Evolutionary conservation across 2,797 vertebrate genomes (phyloP).

Genomic region (Enteromius radiatus): DNA sequence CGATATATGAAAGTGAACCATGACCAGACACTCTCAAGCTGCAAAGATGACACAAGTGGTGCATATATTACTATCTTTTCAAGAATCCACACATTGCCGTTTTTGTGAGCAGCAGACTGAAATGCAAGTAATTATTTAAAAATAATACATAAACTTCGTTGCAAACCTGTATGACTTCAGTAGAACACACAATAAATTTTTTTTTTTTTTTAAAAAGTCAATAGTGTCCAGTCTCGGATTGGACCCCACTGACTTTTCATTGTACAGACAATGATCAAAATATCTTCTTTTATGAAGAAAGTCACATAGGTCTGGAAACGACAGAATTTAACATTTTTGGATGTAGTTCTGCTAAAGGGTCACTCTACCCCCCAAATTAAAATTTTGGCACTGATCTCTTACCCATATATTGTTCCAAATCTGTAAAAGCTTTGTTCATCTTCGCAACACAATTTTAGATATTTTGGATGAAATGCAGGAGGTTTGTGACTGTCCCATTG

Average conservation of each 20-base stretch:
- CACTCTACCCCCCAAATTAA: too few relatives aligned
- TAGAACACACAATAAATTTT: not conserved
- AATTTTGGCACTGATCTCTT: too few relatives aligned
- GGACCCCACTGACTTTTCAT: not conserved
- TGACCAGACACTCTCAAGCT: not conserved
- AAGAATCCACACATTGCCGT: not conserved
- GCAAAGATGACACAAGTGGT: not conserved
- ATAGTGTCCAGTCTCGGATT: not conserved
- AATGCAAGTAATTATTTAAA: not conserved
- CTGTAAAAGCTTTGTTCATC: too few relatives aligned
- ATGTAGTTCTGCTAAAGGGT: not conserved
- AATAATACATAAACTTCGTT: not conserved
- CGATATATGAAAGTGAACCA: conserved; percentile 47
- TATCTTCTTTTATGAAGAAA: not conserved
- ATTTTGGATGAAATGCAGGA: too few relatives aligned
- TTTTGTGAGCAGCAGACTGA: not conserved
- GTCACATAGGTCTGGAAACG: not conserved
- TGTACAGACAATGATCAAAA: not conserved
- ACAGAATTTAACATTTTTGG: not conserved
- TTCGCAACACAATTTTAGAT: too few relatives aligned
- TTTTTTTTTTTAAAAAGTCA: too few relatives aligned
- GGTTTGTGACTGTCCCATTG: too few relatives aligned
- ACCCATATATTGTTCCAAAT: too few relatives aligned
- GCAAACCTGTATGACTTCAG: not conserved
- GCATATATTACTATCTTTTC: not conserved